Evolutionary conservation across 2,113 vertebrate genomes (phyloP).

Genomic region (Halcyon malimbica): DNA sequence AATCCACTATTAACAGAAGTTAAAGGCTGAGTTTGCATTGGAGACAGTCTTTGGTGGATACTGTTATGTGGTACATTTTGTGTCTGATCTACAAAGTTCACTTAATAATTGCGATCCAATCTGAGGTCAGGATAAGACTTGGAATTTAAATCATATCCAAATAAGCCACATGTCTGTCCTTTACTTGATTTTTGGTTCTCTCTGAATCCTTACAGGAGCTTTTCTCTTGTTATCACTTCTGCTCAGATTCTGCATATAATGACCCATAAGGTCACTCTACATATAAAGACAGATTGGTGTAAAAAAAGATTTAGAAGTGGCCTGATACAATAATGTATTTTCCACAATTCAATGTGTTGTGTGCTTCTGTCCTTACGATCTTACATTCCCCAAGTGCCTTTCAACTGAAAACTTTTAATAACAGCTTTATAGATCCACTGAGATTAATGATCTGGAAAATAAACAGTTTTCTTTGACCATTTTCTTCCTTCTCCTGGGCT

Average conservation of each 20-base stretch:
- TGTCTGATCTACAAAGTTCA: neutral
- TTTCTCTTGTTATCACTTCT: neutral
- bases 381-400: neutral
- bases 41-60: neutral
- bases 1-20: neutral
- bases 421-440: neutral
- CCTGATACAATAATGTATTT: neutral
- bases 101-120: neutral
- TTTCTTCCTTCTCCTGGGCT: neutral
- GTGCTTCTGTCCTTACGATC: neutral
- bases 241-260: neutral
- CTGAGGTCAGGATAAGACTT: neutral
- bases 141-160: neutral
- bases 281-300: rapidly evolving
- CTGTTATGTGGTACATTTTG: neutral
- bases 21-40: neutral
- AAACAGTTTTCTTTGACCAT: neutral
- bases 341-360: neutral
- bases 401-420: neutral
- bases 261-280: neutral
- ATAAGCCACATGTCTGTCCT: neutral
- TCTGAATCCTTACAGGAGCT: neutral
- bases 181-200: neutral
- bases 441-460: neutral
- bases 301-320: neutral